Percentiles rank a stretch among this genome's conserved stretches.
phyloP scores from a whole-genome alignment of 2,888 invertebrate genomes.

The Ormyrus rosae region DNA sequence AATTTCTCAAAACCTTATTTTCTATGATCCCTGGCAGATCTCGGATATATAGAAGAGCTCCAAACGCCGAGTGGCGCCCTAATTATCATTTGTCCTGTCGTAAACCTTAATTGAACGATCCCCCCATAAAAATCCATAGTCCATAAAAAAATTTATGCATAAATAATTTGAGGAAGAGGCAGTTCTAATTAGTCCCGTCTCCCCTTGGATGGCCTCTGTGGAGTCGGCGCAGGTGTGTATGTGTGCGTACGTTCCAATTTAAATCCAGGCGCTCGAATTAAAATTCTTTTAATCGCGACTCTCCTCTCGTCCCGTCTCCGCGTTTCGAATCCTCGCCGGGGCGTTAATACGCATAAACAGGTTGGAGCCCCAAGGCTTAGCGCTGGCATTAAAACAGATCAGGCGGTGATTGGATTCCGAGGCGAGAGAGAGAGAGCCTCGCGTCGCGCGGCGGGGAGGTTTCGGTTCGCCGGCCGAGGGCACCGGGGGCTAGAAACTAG shows the following conservation, averaged over 20 bases:
- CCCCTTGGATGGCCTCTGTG: constrained; percentile 8
- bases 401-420: constrained; percentile 73
- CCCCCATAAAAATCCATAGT: constrained; percentile 54
- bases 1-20: too few relatives aligned
- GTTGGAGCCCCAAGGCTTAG: constrained; percentile 61
- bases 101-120: constrained; percentile 54
- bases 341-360: constrained; percentile 5
- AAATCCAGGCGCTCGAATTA: background rate
- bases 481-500: background rate
- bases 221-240: constrained; percentile 28
- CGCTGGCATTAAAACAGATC: constrained; percentile 72
- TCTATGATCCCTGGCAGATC: too few relatives aligned
- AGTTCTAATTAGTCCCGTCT: constrained; percentile 42
- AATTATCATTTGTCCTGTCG: constrained; percentile 56
- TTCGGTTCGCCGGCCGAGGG: constrained; percentile 28
- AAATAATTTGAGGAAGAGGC: constrained; percentile 47
- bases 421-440: constrained; percentile 21
- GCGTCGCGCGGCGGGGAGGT: constrained; percentile 45
- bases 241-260: background rate
- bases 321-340: too few relatives aligned
- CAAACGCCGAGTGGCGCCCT: background rate
- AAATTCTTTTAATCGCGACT: too few relatives aligned
- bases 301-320: too few relatives aligned
- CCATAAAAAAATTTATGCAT: constrained; percentile 50
- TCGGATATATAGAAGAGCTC: too few relatives aligned